Evolutionary conservation across 2,888 invertebrate genomes (phyloP).

Genomic region (Syrista parreyssii): DNA sequence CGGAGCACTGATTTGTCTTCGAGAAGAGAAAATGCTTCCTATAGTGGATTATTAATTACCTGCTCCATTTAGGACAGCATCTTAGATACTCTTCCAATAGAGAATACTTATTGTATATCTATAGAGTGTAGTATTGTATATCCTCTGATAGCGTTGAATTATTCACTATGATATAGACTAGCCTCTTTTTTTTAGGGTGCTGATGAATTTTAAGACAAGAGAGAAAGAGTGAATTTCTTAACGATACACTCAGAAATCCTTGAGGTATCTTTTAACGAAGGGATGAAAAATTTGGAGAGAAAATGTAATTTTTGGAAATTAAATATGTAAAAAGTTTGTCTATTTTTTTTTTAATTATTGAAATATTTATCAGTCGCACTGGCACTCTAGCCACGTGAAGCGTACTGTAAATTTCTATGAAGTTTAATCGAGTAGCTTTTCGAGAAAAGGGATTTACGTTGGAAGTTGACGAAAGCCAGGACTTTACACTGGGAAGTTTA

Average conservation of each 20-base stretch:
- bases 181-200: not conserved
- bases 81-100: not conserved
- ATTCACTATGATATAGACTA: not conserved
- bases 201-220: not conserved
- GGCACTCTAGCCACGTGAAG: too few relatives aligned
- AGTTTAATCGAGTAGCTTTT: too few relatives aligned
- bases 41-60: not conserved
- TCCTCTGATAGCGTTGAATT: not conserved
- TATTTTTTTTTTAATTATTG: too few relatives aligned
- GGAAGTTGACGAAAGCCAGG: not conserved
- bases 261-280: not conserved
- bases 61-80: not conserved
- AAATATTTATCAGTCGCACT: not conserved
- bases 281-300: too few relatives aligned
- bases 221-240: not conserved
- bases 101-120: not conserved
- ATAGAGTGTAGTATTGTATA: not conserved
- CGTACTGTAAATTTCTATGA: too few relatives aligned
- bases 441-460: not conserved
- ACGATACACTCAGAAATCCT: not conserved
- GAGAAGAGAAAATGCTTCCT: not conserved
- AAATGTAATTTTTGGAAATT: constrained; percentile 23
- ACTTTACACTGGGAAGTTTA: not conserved
- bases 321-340: constrained; percentile 38
- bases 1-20: constrained; percentile 19